A percentile compares a stretch with the other conserved stretches of the same genome.
These are phyloP conservation scores for human (Homo sapiens) DNA, from an alignment of 2,113 vertebrate species.

Conservation along the genomic window GRCh38 chr6:113184501-113185000, in stretches of 20 bases:
- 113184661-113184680: not conserved
- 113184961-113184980: not conserved
- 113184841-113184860: not conserved
- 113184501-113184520: not conserved
- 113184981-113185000: not conserved
- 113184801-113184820: not conserved
- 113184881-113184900: not conserved
- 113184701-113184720: not conserved
- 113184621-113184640: not conserved
- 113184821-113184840: not conserved
- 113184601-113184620: not conserved
- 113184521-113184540: not conserved
- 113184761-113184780: not conserved
- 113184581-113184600: not conserved
- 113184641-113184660: not conserved
- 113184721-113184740: not conserved
- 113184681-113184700: not conserved
- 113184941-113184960: not conserved
- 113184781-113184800: not conserved
- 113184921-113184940: not conserved
- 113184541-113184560: not conserved
- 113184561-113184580: not conserved
- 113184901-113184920: not conserved
- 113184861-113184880: not conserved
- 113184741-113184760: not conserved